Conservation (phyloP, 2,888 invertebrate genomes). For the Dryocosmus kuriphilus region DNA sequence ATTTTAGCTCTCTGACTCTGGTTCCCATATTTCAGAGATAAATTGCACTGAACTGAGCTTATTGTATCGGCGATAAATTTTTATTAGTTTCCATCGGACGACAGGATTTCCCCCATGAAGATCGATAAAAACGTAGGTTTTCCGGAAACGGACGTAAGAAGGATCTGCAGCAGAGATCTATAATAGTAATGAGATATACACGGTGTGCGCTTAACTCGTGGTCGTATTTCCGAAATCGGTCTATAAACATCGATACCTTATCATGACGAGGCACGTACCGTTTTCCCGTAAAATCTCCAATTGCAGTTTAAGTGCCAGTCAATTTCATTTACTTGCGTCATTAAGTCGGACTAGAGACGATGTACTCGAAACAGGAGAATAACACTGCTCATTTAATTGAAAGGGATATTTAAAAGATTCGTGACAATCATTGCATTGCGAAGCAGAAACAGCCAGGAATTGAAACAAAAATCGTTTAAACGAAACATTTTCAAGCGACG, state of each 20-base stretch:
- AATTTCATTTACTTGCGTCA: conserved; percentile 67
- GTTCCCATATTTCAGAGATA: conserved; percentile 22
- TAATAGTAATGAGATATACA: not conserved
- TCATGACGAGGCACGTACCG: conserved; percentile 61
- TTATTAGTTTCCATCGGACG: conserved; percentile 33
- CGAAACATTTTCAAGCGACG: no score
- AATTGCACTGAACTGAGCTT: conserved; percentile 28
- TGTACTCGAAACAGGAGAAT: not conserved
- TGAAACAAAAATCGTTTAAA: no score
- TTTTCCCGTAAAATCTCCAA: conserved; percentile 65
- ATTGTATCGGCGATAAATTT: conserved; percentile 36
- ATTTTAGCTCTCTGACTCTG: not conserved
- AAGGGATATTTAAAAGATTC: no score
- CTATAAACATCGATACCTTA: conserved; percentile 64
- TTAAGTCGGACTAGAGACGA: conserved; percentile 54
- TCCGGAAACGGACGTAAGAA: conserved; percentile 1
- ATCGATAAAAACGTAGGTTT: conserved; percentile 21
- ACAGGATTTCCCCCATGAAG: conserved; percentile 33
- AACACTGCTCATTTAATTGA: not conserved
- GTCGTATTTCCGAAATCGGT: conserved; percentile 58
- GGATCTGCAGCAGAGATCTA: conserved; percentile 32
- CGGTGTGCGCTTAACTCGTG: conserved; percentile 46
- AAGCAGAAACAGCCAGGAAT: no score
- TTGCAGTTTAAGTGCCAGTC: conserved; percentile 68
- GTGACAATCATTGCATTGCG: no score